Evolutionary conservation across 2,888 invertebrate genomes (phyloP), one percentile per base, ranked within the genome.

Genomic region (Alcis repandata): DNA sequence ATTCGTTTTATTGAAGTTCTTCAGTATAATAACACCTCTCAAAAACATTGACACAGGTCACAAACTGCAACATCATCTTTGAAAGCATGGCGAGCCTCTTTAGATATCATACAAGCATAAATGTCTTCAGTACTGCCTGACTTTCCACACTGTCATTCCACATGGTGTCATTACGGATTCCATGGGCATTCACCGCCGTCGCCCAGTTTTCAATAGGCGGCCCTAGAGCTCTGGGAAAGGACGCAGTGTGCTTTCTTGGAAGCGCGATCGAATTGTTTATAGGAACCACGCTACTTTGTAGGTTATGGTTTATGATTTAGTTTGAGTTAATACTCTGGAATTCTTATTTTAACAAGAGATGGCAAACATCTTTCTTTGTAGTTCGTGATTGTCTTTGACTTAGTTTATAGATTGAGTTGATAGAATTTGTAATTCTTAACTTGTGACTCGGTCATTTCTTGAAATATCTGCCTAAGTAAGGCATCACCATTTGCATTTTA

Each of bases 181-280:
- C 75, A 70, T 54, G 52, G 72, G 79, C 83, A 79, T 78, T 77
- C 76, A 76, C 73, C 70, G 74, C 77, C 70, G 74, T 78, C 75
- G 78, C 82, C 82, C 79, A 80, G 80, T 85, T 70, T 67, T 59
- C 70, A 72, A 72, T 67, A 62, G 67, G 59, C 15, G 52, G 38
- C 80, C 72, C 73, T 70, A 71, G 58, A 62, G 19, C 52, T 46
- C 51, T 67, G 67, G 45, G 63, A 67, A 68, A 64, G 56, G 71
- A 66, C 52, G 61, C 51, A 49, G 45, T 59, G 49, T 19, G 22
- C 41, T 49, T 49, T 60, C 59, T 66, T 63, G 46, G 57, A 57
- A 66, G 48, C 32, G 9, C 20, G 9, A 51, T 43, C 7, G 6
- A 46, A 54, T 61, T 48, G 15, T 48, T 58, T 49, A 15, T 32